Evolutionary conservation across 2,888 invertebrate genomes (phyloP).

Genomic region (Deilephila elpenor): DNA sequence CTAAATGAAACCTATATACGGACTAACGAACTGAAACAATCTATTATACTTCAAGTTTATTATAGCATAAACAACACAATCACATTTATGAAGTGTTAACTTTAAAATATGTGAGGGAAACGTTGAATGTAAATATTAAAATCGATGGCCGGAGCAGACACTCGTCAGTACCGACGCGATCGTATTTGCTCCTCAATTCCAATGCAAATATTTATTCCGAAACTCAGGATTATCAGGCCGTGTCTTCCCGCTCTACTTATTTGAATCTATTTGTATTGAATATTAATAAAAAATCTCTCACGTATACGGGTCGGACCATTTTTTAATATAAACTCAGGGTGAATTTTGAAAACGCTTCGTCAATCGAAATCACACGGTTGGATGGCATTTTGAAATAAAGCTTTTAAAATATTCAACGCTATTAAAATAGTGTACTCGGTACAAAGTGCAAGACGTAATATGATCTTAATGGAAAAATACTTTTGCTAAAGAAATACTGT

Average conservation of each 20-base stretch:
- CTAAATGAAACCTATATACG: too few relatives aligned
- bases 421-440: background rate
- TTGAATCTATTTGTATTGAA: constrained; percentile 45
- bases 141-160: constrained; percentile 49
- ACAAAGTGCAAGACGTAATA: constrained; percentile 9
- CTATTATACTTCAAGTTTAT: background rate
- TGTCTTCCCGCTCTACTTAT: constrained; percentile 45
- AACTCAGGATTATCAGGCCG: constrained; percentile 51
- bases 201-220: constrained; percentile 60
- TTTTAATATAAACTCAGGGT: background rate
- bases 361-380: background rate
- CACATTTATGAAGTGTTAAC: constrained; percentile 31
- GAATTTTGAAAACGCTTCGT: constrained; percentile 14
- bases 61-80: constrained; percentile 12
- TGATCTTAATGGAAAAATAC: constrained; percentile 21
- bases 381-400: constrained; percentile 9
- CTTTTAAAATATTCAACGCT: constrained; percentile 12
- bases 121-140: constrained; percentile 51
- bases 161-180: constrained; percentile 50
- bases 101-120: constrained; percentile 43
- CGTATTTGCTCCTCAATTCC: constrained; percentile 62
- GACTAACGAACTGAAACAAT: too few relatives aligned
- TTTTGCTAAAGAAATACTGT: background rate
- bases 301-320: background rate
- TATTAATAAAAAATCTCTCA: constrained; percentile 33